phyloP scores from a whole-genome alignment of 1,140 invertebrate genomes.

The Ectropis grisescens region DNA sequence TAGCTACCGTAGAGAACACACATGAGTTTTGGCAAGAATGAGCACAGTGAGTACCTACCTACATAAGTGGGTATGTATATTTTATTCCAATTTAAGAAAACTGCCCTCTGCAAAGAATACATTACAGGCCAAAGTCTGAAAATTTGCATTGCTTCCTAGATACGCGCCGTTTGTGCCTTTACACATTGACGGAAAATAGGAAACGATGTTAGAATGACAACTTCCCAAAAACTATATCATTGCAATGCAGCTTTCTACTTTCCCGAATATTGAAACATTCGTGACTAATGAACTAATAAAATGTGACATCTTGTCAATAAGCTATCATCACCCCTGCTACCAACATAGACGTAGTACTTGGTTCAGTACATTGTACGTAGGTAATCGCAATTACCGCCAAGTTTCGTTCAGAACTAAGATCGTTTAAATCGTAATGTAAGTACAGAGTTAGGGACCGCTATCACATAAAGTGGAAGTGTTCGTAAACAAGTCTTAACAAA shows the following conservation, averaged over 20 bases:
- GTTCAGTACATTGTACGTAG: neutral
- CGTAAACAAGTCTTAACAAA: constrained; percentile 39
- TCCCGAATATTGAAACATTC: neutral
- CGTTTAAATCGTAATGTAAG: constrained; percentile 19
- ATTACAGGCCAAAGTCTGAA: too few species aligned
- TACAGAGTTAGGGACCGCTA: constrained; percentile 22
- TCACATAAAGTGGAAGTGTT: constrained; percentile 31
- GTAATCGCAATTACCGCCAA: neutral
- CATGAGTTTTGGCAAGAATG: too few species aligned
- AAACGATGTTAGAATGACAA: too few species aligned
- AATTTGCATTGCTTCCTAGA: too few species aligned
- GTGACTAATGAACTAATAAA: neutral
- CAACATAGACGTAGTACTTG: neutral
- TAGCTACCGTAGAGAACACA: too few species aligned
- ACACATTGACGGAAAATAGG: too few species aligned
- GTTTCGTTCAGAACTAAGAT: constrained; percentile 16
- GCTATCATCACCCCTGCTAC: neutral
- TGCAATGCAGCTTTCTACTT: neutral
- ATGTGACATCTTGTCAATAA: neutral
- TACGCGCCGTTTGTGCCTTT: too few species aligned
- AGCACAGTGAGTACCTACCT: too few species aligned
- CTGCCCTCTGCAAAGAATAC: too few species aligned
- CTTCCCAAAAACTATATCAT: too few species aligned
- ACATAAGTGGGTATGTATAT: too few species aligned
- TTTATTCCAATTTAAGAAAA: too few species aligned